Evolutionary conservation across 2,888 invertebrate species (phyloP).

Genomic region (Stratiomys singularior): DNA sequence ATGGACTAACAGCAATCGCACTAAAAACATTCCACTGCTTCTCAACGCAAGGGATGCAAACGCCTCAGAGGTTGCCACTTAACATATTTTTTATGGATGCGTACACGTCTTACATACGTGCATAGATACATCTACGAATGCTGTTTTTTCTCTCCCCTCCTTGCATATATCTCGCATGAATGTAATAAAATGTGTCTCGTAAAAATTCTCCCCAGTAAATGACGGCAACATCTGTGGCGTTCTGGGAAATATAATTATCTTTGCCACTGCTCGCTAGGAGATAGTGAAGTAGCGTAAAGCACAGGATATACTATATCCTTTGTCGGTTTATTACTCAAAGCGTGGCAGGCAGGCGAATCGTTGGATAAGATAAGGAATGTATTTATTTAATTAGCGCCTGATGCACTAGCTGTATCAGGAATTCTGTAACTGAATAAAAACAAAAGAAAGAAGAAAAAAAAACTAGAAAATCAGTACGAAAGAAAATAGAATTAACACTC

Average conservation of each 20-base stretch:
- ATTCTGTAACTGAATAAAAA: no score
- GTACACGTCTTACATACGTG: not conserved
- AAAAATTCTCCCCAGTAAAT: conserved; percentile 27
- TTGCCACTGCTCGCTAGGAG: not conserved
- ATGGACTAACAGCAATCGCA: conserved; percentile 12
- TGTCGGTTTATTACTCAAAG: no score
- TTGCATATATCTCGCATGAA: conserved; percentile 6
- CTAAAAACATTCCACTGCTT: not conserved
- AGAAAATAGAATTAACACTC: no score
- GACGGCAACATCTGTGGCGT: conserved; percentile 40
- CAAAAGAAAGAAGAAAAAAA: no score
- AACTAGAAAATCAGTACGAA: no score
- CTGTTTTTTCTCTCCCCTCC: not conserved
- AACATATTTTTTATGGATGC: not conserved
- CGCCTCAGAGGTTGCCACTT: not conserved
- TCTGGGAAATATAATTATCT: conserved; percentile 39
- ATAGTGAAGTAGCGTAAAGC: no score
- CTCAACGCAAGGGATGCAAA: not conserved
- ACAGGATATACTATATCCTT: no score
- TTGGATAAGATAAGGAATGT: no score
- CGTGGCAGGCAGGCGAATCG: no score
- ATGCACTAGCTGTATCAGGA: no score
- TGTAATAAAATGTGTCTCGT: conserved; percentile 36
- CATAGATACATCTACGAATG: not conserved
- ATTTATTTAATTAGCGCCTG: no score